Evolutionary conservation across 1,140 invertebrate species (phyloP).

Genomic region (Diorhabda carinulata): DNA sequence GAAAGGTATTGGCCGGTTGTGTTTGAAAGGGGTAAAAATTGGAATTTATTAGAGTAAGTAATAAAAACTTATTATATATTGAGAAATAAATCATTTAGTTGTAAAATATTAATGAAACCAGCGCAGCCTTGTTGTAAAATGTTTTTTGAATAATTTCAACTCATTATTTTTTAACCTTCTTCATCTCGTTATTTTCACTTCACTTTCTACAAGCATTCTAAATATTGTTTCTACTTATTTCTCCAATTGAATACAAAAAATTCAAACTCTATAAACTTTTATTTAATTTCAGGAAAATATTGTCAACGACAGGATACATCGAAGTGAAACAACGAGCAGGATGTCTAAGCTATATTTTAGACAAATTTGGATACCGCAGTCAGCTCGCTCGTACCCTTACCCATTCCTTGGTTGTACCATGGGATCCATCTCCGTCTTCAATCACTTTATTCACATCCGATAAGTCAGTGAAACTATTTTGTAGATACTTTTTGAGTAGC

Average conservation of each 20-base stretch:
- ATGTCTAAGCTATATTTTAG: constrained; percentile 81
- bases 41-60: constrained; percentile 71
- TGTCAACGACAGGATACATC: constrained; percentile 63
- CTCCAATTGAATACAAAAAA: too few relatives aligned
- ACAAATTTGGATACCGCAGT: constrained; percentile 82
- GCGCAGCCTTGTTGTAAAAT: too few relatives aligned
- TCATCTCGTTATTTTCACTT: too few relatives aligned
- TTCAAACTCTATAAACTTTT: neutral
- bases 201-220: too few relatives aligned
- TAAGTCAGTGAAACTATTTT: constrained; percentile 60
- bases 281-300: constrained; percentile 38
- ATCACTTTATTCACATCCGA: constrained; percentile 67
- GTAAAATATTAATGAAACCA: too few relatives aligned
- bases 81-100: too few relatives aligned
- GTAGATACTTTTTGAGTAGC: constrained; percentile 59
- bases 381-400: constrained; percentile 79
- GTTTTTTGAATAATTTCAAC: too few relatives aligned
- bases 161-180: neutral
- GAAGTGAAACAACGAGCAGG: constrained; percentile 87
- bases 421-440: constrained; percentile 58
- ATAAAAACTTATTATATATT: neutral
- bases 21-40: constrained; percentile 78
- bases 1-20: constrained; percentile 83
- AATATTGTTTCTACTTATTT: too few relatives aligned
- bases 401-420: constrained; percentile 68